Evolutionary conservation across 2,113 vertebrate species (phyloP), one percentile per base, ranked within the genome.

Genomic region (Capreolus pygargus): DNA sequence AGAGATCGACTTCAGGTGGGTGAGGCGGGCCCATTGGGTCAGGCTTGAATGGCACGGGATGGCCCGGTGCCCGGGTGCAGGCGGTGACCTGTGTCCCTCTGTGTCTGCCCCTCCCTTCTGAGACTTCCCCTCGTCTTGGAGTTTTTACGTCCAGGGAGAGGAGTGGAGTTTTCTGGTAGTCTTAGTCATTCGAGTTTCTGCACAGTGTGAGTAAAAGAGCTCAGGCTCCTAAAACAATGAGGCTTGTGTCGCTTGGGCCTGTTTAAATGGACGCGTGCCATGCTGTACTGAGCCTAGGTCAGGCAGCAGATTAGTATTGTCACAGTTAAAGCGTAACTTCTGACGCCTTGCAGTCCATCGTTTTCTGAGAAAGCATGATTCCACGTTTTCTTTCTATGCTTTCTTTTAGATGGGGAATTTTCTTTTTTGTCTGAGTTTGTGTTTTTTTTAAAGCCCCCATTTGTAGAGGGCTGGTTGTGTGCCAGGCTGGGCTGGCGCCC

Each of bases 1-100:
- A 2, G 99, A 99, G 95, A 98, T 99, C 11, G 99, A 99, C 98
- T 99, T 99, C 92, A 98, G 99, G 99, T 99, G 98, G 97, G 98
- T 82, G 7, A 33, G 1, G 45, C 7, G 1, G 14, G 6, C 19
- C 36, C 7, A 0, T 13, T 6, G 1, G 60, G 76, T 23, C 16
- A 36, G 23, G 52, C 27, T 11, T 28, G 27, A 33, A 5, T 2
- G 28, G 47, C 10, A 2, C 9, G 19, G 78, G 28, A 28, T 0
- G 9, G 9, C 78, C 78, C 1, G 1, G 45, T 47, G 14, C 76
- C 15, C 76, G 4, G 78, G 28, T n/a, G n/a, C 58, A 14, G 55
- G 47, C 5, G 0, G 9, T 23, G 55, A 1, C 43, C 87, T 45
- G 39, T 6, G 27, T 30, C 16, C 21, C 11, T n/a, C 25, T 17